Percentiles rank a stretch among this genome's conserved stretches.
Conservation (phyloP, 2,888 invertebrate genomes). For the Apotomis capreana region DNA sequence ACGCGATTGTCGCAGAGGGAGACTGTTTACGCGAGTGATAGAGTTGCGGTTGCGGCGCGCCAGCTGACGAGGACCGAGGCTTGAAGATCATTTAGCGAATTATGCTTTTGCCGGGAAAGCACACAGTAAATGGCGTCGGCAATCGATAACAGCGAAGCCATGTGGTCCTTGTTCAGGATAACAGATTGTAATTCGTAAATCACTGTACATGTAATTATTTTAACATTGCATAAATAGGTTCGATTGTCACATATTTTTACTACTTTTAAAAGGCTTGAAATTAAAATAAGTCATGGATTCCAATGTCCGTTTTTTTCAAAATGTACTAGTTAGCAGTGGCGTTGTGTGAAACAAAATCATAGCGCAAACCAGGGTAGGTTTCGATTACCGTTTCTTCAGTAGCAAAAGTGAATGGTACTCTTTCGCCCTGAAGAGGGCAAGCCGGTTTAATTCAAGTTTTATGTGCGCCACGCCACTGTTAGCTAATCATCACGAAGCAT, state of each 20-base stretch:
- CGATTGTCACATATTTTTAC: neutral
- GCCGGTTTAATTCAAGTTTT: too few species aligned
- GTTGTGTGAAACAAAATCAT: too few species aligned
- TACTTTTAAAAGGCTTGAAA: neutral
- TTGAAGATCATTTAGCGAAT: neutral
- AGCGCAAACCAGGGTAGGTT: too few species aligned
- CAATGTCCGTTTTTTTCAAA: too few species aligned
- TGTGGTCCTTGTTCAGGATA: constrained; percentile 50
- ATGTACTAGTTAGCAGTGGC: too few species aligned
- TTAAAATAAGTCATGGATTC: too few species aligned
- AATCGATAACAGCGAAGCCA: constrained; percentile 66
- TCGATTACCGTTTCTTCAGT: too few species aligned
- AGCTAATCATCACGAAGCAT: too few species aligned
- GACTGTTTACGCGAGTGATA: constrained; percentile 35
- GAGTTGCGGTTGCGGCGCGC: neutral
- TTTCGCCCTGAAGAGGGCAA: too few species aligned
- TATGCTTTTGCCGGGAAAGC: constrained; percentile 55
- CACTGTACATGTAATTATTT: neutral
- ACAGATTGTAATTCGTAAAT: constrained; percentile 8
- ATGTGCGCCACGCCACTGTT: too few species aligned
- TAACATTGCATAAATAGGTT: neutral
- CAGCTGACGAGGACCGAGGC: neutral
- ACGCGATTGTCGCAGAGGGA: constrained; percentile 43
- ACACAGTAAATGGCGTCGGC: constrained; percentile 59
- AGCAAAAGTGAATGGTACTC: too few species aligned